Base-by-base conservation (phyloP, 2,797 vertebrate species). In the Sardinella longiceps region DNA sequence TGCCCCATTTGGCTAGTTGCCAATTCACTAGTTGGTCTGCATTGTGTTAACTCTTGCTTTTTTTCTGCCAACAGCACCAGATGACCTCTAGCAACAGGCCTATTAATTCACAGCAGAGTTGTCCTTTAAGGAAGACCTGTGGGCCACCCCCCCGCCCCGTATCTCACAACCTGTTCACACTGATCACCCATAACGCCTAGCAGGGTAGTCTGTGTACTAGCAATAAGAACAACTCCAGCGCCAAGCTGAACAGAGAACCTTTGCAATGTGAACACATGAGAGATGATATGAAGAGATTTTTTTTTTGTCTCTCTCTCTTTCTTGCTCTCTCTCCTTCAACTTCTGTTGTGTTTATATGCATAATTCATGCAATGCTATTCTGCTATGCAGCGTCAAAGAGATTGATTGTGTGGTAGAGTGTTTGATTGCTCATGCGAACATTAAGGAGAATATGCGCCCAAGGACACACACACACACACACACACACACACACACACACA, bases 361-460 rank as follows among this genome's bases (percentile, higher is more conserved):
- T 70, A 70, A 70, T 70, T 30, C 63, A 70, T 70, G 28, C 30
- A 70, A 70, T 18, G 63, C 12, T 70, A 70, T 70, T 70, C 28
- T 33, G 63, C 63, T 70, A 33, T 12, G 28, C 28, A 70, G 63
- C 12, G 63, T 70, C 63, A 63, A 6, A 70, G 28, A 70, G 63
- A 70, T 33, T 33, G 63, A 70, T 70, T 70, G 63, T 70, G 63
- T 30, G 14, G 63, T 70, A 33, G 4, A 15, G 9, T 70, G 63
- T 37, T 70, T 70, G 63, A 70, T 70, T 70, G 63, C 28, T 70
- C 28, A 63, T 30, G 60, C 60, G 28, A 70, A 70, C 28, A 70
- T 70, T 70, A 70, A 70, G 30, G 63, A 33, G 28, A 28, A 2
- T 25, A 30, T 18, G 0, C 11, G 14, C 28, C 11, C 63, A 70